Evolutionary conservation across 2,888 invertebrate species (phyloP).

Genomic region (Lasioglossum morio): DNA sequence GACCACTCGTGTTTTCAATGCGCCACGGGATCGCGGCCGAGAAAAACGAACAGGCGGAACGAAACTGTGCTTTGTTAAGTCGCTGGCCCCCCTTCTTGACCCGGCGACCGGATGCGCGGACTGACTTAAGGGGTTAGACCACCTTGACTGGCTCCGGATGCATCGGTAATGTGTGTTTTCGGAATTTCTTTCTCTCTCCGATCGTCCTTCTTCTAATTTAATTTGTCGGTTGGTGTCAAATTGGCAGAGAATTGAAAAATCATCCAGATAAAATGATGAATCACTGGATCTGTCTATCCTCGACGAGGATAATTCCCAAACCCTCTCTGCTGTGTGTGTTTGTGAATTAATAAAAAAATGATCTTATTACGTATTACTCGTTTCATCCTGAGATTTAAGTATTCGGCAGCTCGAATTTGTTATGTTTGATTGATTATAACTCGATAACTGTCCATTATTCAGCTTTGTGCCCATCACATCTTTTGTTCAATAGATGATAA

Average conservation of each 20-base stretch:
- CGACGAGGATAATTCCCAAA: too few species aligned
- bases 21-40: conserved; percentile 12
- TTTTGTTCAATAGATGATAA: too few species aligned
- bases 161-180: neutral
- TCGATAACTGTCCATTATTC: too few species aligned
- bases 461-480: too few species aligned
- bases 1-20: conserved; percentile 20
- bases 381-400: too few species aligned
- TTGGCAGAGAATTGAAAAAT: neutral
- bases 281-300: neutral
- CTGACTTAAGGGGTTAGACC: conserved; percentile 2
- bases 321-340: too few species aligned
- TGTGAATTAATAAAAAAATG: too few species aligned
- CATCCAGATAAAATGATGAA: neutral
- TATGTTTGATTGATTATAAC: too few species aligned
- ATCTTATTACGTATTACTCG: too few species aligned
- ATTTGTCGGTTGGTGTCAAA: neutral
- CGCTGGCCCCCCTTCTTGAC: neutral
- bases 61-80: conserved; percentile 15
- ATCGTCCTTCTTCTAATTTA: neutral
- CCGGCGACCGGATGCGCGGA: neutral
- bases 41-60: conserved; percentile 9
- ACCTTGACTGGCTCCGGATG: neutral
- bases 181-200: neutral
- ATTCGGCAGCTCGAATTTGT: too few species aligned